phyloP scores from a whole-genome alignment of 2,888 invertebrate genomes.

The Leptothorax acervorum region DNA sequence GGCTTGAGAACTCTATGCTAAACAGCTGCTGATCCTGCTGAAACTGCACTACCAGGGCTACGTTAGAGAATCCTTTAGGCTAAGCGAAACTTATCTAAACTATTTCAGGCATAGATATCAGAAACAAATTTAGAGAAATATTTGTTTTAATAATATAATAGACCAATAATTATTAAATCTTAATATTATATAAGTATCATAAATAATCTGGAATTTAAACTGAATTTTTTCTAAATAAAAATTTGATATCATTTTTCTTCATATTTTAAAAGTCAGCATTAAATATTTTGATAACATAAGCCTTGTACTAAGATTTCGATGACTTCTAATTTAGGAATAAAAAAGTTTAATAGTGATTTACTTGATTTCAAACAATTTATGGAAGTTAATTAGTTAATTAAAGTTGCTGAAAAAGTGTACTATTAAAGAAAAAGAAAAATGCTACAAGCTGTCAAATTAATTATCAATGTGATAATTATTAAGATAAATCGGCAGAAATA shows the following conservation, averaged over 20 bases:
- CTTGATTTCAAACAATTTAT: neutral
- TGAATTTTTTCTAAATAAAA: neutral
- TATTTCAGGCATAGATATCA: neutral
- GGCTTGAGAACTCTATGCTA: conserved; percentile 64
- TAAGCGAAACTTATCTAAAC: neutral
- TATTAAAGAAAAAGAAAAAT: neutral
- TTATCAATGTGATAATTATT: neutral
- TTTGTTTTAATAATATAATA: neutral
- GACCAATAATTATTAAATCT: neutral
- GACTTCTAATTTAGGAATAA: neutral
- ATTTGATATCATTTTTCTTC: neutral
- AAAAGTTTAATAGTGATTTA: neutral
- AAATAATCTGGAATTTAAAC: neutral
- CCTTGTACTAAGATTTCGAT: neutral
- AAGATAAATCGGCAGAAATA: neutral
- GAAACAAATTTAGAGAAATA: neutral
- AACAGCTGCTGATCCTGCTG: conserved; percentile 73
- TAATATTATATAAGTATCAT: neutral
- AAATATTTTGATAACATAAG: neutral
- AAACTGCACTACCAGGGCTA: neutral
- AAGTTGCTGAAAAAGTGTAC: neutral
- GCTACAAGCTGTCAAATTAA: neutral
- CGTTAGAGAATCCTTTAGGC: neutral
- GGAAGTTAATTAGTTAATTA: neutral
- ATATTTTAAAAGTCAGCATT: neutral